Percentiles rank a stretch among this genome's conserved stretches.
phyloP scores from a whole-genome alignment of 2,888 invertebrate genomes.

The Nemotelus pantherinus region DNA sequence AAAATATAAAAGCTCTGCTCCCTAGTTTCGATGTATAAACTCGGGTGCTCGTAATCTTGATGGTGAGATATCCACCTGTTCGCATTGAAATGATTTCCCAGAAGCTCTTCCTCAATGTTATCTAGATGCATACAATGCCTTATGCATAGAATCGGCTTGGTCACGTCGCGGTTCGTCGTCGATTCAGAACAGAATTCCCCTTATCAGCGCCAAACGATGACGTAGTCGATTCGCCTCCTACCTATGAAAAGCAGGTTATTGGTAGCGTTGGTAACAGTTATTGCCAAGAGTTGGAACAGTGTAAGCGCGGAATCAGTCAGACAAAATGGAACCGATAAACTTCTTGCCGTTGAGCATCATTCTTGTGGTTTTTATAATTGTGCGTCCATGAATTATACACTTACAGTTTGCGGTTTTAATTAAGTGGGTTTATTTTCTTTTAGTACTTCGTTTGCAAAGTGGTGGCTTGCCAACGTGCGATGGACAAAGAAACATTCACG shows the following conservation, averaged over 20 bases:
- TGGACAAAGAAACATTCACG: constrained; percentile 9
- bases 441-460: constrained; percentile 25
- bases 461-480: constrained; percentile 5
- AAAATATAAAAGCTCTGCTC: no score
- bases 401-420: not conserved
- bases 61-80: no score
- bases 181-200: not conserved
- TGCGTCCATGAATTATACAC: not conserved
- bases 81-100: no score
- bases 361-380: constrained; percentile 1
- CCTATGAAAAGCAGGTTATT: not conserved
- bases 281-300: not conserved
- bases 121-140: no score
- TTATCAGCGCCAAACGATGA: constrained; percentile 10
- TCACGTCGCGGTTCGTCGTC: not conserved
- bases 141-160: not conserved
- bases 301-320: not conserved
- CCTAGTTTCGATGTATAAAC: no score
- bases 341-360: not conserved
- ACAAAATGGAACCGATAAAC: not conserved
- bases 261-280: not conserved
- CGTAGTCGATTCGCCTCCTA: not conserved
- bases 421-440: not conserved
- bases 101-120: no score
- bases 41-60: no score